Evolutionary conservation across 2,113 vertebrate genomes (phyloP).

Genomic region (Nicator chloris): DNA sequence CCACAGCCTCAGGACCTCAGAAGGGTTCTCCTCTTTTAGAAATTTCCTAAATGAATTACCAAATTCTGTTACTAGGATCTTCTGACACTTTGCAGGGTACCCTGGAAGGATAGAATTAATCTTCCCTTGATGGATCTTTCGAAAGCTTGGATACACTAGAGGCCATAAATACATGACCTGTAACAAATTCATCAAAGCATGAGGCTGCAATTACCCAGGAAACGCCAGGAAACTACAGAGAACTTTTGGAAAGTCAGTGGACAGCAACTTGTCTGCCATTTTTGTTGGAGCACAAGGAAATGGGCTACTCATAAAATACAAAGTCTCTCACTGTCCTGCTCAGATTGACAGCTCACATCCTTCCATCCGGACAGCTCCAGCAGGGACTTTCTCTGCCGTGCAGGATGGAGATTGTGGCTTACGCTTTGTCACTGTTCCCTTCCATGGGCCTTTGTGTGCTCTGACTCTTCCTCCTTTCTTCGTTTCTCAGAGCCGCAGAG

Average conservation of each 20-base stretch:
- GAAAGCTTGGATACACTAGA: background rate
- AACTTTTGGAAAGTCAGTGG: background rate
- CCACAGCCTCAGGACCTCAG: background rate
- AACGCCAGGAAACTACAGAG: background rate
- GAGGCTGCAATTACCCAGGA: background rate
- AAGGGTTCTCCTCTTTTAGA: background rate
- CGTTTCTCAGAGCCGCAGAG: background rate
- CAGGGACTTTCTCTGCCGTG: background rate
- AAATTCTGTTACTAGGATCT: background rate
- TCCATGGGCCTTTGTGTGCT: rapidly evolving
- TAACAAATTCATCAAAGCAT: background rate
- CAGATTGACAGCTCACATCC: background rate
- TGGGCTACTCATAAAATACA: background rate
- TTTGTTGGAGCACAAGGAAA: background rate
- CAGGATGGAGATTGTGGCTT: background rate
- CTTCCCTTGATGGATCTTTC: background rate
- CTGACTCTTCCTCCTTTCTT: background rate
- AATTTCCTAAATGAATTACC: background rate
- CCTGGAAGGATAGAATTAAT: background rate
- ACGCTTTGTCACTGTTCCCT: background rate
- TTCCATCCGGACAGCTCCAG: background rate
- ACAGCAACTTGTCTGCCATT: background rate
- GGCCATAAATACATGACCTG: background rate
- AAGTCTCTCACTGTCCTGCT: background rate
- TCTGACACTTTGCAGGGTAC: background rate